Evolutionary conservation across 2,888 invertebrate species (phyloP), one percentile per base, ranked within the genome.

Genomic region (Acrocyrtus sp.): DNA sequence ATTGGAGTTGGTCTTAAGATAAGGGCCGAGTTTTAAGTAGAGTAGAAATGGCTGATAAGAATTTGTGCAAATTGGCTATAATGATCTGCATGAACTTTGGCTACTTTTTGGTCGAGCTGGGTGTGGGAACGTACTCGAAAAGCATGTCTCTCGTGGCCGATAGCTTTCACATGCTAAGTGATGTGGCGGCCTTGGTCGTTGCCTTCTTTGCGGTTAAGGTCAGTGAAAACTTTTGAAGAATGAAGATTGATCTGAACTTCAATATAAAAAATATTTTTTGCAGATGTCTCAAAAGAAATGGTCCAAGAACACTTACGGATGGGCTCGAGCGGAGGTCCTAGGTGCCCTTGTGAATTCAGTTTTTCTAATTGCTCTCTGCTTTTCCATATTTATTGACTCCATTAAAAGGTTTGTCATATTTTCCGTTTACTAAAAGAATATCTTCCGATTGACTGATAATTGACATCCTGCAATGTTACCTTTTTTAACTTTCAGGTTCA

Each of bases 291-390:
- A 95, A 83, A 95, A 95, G 86, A 95, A 95, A 87, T 96, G 95
- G 95, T 94, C 94, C 57, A 96, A 96, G 86, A 99, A 98, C 85
- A 98, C 98, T 15, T 99, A 97, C 84, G 99, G 99, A 12, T 99
- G 98, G 98, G 98, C 97, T 1, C 89, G 99, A 74, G 98, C 98
- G 0, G 99, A 99, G 86, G 96, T 99, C 0, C 85, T 99, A 41
- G 99, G 99, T 12, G 98, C 98, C 21, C 87, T 98, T 70, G 95
- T 98, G 19, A 99, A 99, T 85, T 95, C 98, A 2, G 98, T 99
- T 63, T 99, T 99, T 86, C 90, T 99, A 56, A 92, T 98, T 27
- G 97, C 98, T 0, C 87, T 99, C 72, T 99, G 98, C 87, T 98
- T 98, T 86, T 96, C 96, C 81, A 98, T 99, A 83, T 91, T 96